phyloP scores from a whole-genome alignment of 2,888 invertebrate species.

The Barypeithes pellucidus region DNA sequence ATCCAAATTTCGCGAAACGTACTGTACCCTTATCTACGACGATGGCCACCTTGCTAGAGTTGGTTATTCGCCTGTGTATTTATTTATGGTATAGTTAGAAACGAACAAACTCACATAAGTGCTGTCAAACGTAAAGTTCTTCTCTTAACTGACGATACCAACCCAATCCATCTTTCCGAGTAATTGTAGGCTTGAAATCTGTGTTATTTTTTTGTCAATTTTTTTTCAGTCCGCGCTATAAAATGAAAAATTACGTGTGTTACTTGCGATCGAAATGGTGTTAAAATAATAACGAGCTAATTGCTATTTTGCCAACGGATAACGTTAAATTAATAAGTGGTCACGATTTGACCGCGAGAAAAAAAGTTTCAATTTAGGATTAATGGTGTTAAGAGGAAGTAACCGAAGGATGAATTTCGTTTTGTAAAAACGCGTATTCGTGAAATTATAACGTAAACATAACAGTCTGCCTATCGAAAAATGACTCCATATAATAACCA shows the following conservation, averaged over 20 bases:
- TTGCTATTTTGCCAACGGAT: neutral
- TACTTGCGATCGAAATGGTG: neutral
- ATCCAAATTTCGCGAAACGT: too few species aligned
- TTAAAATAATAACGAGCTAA: neutral
- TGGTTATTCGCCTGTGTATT: too few species aligned
- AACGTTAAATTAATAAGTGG: conserved; percentile 15
- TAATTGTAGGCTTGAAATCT: neutral
- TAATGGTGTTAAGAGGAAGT: conserved; percentile 13
- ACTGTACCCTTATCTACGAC: too few species aligned
- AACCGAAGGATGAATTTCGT: neutral
- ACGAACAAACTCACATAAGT: too few species aligned
- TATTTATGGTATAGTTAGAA: too few species aligned
- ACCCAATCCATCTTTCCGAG: neutral
- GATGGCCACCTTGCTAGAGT: too few species aligned
- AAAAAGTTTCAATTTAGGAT: conserved; percentile 8
- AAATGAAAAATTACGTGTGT: conserved; percentile 20
- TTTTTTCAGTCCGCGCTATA: conserved; percentile 1
- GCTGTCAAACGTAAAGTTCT: neutral
- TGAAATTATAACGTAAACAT: neutral
- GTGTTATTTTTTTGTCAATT: neutral
- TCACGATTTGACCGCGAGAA: neutral
- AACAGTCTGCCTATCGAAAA: too few species aligned
- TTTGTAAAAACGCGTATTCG: neutral
- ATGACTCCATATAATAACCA: too few species aligned
- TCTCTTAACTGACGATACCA: neutral